Evolutionary conservation across 1,140 invertebrate genomes (phyloP), one percentile per base, ranked within the genome.

Genomic region (Harpegnathos saltator): DNA sequence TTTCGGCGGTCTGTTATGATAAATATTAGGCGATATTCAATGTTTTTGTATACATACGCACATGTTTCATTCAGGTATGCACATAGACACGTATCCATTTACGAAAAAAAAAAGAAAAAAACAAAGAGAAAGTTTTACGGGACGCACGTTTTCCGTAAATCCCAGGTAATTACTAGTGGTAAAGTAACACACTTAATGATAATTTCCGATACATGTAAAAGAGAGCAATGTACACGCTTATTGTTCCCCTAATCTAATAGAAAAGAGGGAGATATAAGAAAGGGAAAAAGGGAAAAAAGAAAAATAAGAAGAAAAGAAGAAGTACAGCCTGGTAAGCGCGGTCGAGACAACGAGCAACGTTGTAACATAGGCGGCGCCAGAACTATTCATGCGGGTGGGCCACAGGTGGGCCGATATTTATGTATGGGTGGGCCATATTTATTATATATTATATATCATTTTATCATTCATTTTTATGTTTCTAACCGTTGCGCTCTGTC

Each of bases 121-220:
- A 56, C 17, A 9, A 63, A 62, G 44, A 24, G 14, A 2, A 22
- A 63, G 15, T 63, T 29, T 56, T 83, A 38, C n/a, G 17, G 15
- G n/a, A n/a, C 11, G 50, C 50, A 17, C n/a, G 48, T 83, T 56
- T 80, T 69, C 59, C 33, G 63, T 82, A 66, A 68, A 38, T 71
- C 29, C 15, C 80, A 87, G 50, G 58, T 71, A 75, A 84, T 75
- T 84, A 87, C 48, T 19, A 82, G 59, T 12, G 14, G 59, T 81
- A 82, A 48, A 38, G 26, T 75, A 88, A 33, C 9, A 19, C n/a
- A 63, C 78, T 59, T 65, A 81, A 4, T 81, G 44, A 44, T 78
- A 68, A 33, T 33, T 56, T 61, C 50, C 72, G 72, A 84, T 74
- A 81, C 29, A 66, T 66, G 65, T 44, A 11, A 48, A 71, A 58